These are phyloP conservation scores for Gavialis gangeticus DNA, from an alignment of 2,113 vertebrate species.

Conservation along the genomic window DNA sequence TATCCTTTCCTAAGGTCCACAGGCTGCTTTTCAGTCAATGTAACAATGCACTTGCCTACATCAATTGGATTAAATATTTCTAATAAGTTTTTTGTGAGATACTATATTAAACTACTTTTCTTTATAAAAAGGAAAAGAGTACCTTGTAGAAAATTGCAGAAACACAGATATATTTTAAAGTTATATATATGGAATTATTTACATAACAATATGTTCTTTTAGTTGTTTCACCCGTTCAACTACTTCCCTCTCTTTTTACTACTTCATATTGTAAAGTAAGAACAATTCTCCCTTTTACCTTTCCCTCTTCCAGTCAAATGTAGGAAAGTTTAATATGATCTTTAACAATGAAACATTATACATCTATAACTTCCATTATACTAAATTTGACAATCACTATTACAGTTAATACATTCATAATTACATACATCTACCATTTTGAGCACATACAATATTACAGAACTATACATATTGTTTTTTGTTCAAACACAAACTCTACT, in stretches of 20 bases:
- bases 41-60: background rate
- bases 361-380: background rate
- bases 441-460: background rate
- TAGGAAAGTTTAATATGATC: background rate
- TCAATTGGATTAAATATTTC: background rate
- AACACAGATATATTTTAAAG: background rate
- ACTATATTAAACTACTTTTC: background rate
- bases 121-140: background rate
- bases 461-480: background rate
- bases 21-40: background rate
- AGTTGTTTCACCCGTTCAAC: background rate
- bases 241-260: background rate
- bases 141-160: background rate
- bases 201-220: background rate
- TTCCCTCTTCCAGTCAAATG: background rate
- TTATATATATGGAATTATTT: background rate
- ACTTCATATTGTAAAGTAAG: background rate
- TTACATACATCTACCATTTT: background rate
- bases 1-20: background rate
- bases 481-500: background rate
- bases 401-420: background rate
- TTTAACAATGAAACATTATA: background rate
- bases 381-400: background rate
- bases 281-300: background rate
- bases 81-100: background rate